phyloP scores from a whole-genome alignment of 2,113 vertebrate genomes.

The Falco punctatus region DNA sequence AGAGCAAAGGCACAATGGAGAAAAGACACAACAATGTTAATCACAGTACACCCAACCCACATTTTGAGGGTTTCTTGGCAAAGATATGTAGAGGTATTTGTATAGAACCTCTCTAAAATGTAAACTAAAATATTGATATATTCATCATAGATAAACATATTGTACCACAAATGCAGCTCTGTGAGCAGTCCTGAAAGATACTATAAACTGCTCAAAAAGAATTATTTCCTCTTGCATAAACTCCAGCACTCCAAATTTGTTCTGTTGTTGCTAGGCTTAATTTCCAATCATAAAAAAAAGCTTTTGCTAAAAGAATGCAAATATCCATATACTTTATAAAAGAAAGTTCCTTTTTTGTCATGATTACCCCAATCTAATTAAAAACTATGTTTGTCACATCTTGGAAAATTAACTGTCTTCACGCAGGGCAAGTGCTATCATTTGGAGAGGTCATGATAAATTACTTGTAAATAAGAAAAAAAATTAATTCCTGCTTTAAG shows the following conservation, averaged over 20 bases:
- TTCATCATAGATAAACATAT: neutral
- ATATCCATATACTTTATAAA: neutral
- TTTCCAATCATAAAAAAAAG: neutral
- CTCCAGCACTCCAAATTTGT: neutral
- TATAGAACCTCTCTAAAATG: neutral
- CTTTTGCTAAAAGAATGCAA: neutral
- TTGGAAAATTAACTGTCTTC: constrained; percentile 47
- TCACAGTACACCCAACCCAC: neutral
- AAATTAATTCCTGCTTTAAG: constrained; percentile 1
- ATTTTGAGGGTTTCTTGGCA: neutral
- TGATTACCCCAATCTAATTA: constrained; percentile 36
- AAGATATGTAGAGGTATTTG: neutral
- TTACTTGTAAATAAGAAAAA: constrained; percentile 24
- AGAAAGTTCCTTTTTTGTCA: neutral
- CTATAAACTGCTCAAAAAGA: neutral
- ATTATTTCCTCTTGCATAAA: neutral
- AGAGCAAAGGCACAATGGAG: neutral
- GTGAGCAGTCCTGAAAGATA: neutral
- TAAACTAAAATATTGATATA: neutral
- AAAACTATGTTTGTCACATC: neutral
- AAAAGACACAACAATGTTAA: neutral
- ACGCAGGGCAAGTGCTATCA: neutral
- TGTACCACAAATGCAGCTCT: neutral
- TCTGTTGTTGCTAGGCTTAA: neutral
- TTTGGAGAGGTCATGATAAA: constrained; percentile 32